Evolutionary conservation across 37 sponge, comb jelly and placozoan species (phyloP), one percentile per base, ranked within the genome.

Genomic region (Bolinopsis microptera): DNA sequence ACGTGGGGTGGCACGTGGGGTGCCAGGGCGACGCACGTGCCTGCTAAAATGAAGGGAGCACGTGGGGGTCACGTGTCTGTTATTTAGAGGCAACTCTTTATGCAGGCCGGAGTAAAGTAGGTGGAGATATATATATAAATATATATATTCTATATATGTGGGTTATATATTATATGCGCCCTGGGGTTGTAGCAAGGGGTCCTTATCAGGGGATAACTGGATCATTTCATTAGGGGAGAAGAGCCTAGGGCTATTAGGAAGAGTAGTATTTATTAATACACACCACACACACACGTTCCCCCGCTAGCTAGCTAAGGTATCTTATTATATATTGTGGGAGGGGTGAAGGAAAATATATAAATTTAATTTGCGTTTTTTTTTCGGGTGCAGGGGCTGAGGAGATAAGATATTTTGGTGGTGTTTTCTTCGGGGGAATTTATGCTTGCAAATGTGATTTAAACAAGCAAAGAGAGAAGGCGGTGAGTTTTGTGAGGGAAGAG

Each of bases 181-280:
- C 61, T 48, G 61, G 74, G 30, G 74, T 70, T 18, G 21, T n/a
- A 26, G 2, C 1, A n/a, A 26, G 30, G 74, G 1, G 3, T 1
- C 74, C 74, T 70, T 70, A 70, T 26, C 74, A 13, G 61, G 61
- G 61, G 61, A 22, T 70, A 70, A 70, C 74, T 70, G 74, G 74
- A 70, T 70, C 74, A 70, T 28, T 70, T 70, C 74, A 70, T 70
- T 70, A 70, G 28, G 26, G 74, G 26, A 48, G 9, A n/a, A n/a
- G 9, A 48, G 61, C 61, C 61, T 48, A 13, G 61, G 61, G 61
- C 61, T 48, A 48, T 48, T 48, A 48, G 74, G 25, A n/a, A 70
- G 74, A 70, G 74, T 24, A n/a, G 74, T n/a, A n/a, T 5, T 48
- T 48, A 48, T 48, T 48, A 13, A 48, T 48, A 48, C 61, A 48